Conservation (phyloP, 2,888 invertebrate genomes). For the Drosophila subquinaria region DNA sequence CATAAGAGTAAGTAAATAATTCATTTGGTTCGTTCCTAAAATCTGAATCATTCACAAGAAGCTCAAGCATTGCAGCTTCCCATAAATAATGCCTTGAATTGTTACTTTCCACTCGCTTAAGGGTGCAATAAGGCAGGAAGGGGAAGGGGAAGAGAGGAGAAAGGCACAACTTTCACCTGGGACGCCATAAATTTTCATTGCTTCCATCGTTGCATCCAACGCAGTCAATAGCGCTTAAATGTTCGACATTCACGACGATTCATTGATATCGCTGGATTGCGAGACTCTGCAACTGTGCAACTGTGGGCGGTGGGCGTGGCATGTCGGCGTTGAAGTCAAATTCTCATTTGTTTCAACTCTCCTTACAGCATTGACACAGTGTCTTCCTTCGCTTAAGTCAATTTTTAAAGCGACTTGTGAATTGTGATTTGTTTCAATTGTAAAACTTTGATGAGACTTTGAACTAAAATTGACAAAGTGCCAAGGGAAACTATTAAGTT, state of each 20-base stretch:
- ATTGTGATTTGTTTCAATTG: conserved; percentile 19
- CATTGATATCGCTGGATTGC: conserved; percentile 21
- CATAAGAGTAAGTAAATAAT: conserved; percentile 24
- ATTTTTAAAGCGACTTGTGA: conserved; percentile 12
- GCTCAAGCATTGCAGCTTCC: conserved; percentile 37
- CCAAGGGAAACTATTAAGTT: background rate
- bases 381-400: background rate
- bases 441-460: background rate
- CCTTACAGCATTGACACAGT: background rate
- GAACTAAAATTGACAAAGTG: background rate
- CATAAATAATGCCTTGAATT: conserved; percentile 52
- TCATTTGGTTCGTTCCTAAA: conserved; percentile 16
- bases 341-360: background rate
- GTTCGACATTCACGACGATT: conserved; percentile 31
- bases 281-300: background rate
- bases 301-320: conserved; percentile 1
- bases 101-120: background rate
- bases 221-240: conserved; percentile 69
- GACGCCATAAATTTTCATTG: conserved; percentile 67
- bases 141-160: background rate
- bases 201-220: conserved; percentile 35
- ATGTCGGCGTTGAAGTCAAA: background rate
- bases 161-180: conserved; percentile 68
- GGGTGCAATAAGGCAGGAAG: too few relatives aligned
- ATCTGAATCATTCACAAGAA: conserved; percentile 12